Evolutionary conservation across 2,113 vertebrate genomes (phyloP).

Genomic region (Mormoops blainvillei): DNA sequence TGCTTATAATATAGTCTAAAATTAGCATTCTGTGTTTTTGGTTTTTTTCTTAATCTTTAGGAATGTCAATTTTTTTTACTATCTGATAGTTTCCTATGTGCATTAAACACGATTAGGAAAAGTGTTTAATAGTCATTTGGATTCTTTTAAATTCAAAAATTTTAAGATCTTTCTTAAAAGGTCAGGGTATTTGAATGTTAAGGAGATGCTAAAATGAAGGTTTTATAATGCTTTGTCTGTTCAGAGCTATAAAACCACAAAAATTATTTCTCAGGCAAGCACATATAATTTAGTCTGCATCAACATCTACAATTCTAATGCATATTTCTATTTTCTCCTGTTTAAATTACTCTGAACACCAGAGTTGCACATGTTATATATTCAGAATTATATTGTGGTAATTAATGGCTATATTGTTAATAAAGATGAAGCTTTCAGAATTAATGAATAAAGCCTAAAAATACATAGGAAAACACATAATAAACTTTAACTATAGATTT

Average conservation of each 20-base stretch:
- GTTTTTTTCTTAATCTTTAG: not conserved
- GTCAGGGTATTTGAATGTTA: not conserved
- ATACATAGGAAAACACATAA: not conserved
- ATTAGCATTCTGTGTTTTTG: not conserved
- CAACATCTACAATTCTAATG: not conserved
- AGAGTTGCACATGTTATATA: not conserved
- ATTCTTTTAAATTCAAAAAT: conserved; percentile 27
- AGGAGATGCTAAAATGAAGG: not conserved
- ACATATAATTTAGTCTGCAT: not conserved
- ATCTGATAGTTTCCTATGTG: not conserved
- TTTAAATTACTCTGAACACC: conserved; percentile 35
- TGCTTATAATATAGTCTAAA: not conserved
- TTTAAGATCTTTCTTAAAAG: not conserved
- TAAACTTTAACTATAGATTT: not conserved
- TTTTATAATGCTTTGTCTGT: not conserved
- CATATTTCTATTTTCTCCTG: not conserved
- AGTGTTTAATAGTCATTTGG: conserved; percentile 8
- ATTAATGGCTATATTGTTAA: conserved; percentile 8
- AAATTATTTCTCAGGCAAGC: conserved; percentile 35
- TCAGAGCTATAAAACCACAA: not conserved
- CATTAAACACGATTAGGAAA: conserved; percentile 24
- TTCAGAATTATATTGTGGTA: conserved; percentile 11
- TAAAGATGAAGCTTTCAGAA: conserved; percentile 30
- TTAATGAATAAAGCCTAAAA: not conserved
- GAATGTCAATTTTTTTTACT: not conserved